A percentile compares a stretch with the other conserved stretches of the same genome.
Evolutionary conservation across 2,888 invertebrate genomes (phyloP).

Genomic region (Nomada flava): DNA sequence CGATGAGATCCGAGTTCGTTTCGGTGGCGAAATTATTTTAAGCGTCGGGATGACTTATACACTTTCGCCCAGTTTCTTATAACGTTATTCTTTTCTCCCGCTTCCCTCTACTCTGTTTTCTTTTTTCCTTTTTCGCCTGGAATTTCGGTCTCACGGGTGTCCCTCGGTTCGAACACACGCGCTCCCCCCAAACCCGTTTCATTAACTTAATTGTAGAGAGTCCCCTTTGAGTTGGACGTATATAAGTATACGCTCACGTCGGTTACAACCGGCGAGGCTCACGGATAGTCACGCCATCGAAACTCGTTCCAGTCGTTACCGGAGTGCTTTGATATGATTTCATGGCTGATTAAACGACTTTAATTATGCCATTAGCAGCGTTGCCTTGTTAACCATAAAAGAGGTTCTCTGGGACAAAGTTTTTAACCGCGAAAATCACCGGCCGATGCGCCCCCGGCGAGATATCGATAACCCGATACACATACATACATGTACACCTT

Average conservation of each 20-base stretch:
- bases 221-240: conserved; percentile 33
- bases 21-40: conserved; percentile 26
- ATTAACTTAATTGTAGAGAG: conserved; percentile 69
- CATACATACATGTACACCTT: not conserved
- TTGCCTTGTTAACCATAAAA: conserved; percentile 11
- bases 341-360: conserved; percentile 56
- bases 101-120: not conserved
- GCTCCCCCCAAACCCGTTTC: conserved; percentile 48
- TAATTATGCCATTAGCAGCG: conserved; percentile 54
- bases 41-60: conserved; percentile 31
- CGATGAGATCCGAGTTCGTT: conserved; percentile 4
- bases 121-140: not conserved
- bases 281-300: conserved; percentile 59
- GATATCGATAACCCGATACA: conserved; percentile 6
- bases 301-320: conserved; percentile 43
- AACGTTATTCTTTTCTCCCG: not conserved
- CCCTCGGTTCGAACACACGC: conserved; percentile 26
- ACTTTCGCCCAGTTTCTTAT: conserved; percentile 16
- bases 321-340: conserved; percentile 58
- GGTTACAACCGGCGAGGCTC: not conserved
- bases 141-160: conserved; percentile 37
- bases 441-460: not conserved
- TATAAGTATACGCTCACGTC: not conserved
- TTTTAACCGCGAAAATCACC: conserved; percentile 24
- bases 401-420: not conserved